Evolutionary conservation across 2,113 vertebrate genomes (phyloP).

Genomic region (human): GRCh38 chr14:26113001-26113500

Average conservation of each 20-base stretch:
- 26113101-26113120: not conserved
- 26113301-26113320: not conserved
- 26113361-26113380: not conserved
- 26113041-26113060: not conserved
- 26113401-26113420: conserved; percentile 1
- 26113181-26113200: not conserved
- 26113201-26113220: not conserved
- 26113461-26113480: conserved; percentile 63
- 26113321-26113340: not conserved
- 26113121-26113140: not conserved
- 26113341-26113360: conserved; percentile 11
- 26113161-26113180: not conserved
- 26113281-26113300: not conserved
- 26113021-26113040: not conserved
- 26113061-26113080: not conserved
- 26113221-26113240: not conserved
- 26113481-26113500: conserved; percentile 76
- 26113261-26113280: not conserved
- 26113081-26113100: not conserved
- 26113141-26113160: not conserved
- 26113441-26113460: conserved; percentile 16
- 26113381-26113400: not conserved
- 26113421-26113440: not conserved
- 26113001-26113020: not conserved
- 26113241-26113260: not conserved